These are phyloP conservation scores for Automeris io DNA, from an alignment of 2,888 invertebrate genomes.

Conservation along the genomic window DNA sequence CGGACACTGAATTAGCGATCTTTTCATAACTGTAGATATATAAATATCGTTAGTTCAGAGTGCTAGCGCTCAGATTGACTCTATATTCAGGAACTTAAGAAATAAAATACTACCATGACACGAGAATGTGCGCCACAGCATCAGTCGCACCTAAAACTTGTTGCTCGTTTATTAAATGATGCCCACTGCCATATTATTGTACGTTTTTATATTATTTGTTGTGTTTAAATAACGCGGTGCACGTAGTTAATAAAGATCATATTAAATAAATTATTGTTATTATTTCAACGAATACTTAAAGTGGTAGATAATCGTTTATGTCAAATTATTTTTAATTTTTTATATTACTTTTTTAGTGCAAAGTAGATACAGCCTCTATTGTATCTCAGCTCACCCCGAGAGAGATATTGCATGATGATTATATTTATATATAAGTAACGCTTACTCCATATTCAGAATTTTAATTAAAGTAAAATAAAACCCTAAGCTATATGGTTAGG, in stretches of 20 bases:
- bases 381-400: too few relatives aligned
- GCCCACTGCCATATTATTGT: slow-evolving; percentile 53
- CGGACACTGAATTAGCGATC: not conserved
- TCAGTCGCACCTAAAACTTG: slow-evolving; percentile 13
- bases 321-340: too few relatives aligned
- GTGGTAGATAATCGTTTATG: too few relatives aligned
- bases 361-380: too few relatives aligned
- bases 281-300: not conserved
- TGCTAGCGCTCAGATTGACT: not conserved
- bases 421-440: too few relatives aligned
- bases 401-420: too few relatives aligned
- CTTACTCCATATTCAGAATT: too few relatives aligned
- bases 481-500: too few relatives aligned
- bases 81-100: slow-evolving; percentile 2
- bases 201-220: slow-evolving; percentile 43
- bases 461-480: too few relatives aligned
- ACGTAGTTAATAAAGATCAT: slow-evolving; percentile 19
- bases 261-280: not conserved
- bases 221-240: slow-evolving; percentile 27
- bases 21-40: not conserved
- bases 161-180: slow-evolving; percentile 28
- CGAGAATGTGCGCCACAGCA: slow-evolving; percentile 9
- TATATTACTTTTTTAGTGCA: not conserved
- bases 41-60: not conserved
- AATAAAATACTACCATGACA: slow-evolving; percentile 4